A percentile compares a stretch with the other conserved stretches of the same genome.
Evolutionary conservation across 2,888 invertebrate genomes (phyloP).

Genomic region (Acrobasis repandana): DNA sequence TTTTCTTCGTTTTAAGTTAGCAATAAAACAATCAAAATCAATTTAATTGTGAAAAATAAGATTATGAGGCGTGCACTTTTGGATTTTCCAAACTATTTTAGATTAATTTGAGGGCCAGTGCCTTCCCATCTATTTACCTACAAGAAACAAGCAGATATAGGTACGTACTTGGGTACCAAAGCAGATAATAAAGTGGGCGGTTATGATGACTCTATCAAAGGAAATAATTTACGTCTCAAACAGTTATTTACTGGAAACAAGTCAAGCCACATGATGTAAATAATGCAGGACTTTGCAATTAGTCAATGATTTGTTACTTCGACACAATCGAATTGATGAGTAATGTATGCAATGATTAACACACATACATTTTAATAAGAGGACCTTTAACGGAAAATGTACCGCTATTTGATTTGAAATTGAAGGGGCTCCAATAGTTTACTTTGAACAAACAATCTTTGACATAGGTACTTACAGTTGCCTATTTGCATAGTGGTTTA

Average conservation of each 20-base stretch:
- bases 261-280: constrained; percentile 25
- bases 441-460: neutral
- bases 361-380: constrained; percentile 8
- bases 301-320: constrained; percentile 30
- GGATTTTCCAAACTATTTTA: too few species aligned
- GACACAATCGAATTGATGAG: constrained; percentile 19
- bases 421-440: neutral
- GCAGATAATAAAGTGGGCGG: constrained; percentile 13
- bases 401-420: neutral
- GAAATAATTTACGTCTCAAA: constrained; percentile 8
- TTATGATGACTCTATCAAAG: constrained; percentile 21
- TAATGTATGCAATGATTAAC: constrained; percentile 15
- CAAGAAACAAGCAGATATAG: too few species aligned
- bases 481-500: neutral
- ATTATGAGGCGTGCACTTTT: too few species aligned
- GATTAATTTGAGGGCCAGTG: too few species aligned
- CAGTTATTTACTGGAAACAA: constrained; percentile 12
- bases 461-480: neutral
- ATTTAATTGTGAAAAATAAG: too few species aligned
- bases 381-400: neutral
- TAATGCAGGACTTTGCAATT: constrained; percentile 29
- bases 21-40: too few species aligned
- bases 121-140: neutral
- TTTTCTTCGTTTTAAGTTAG: too few species aligned
- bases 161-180: neutral